A percentile compares a stretch with the other conserved stretches of the same genome.
These are phyloP conservation scores for Formica aserva DNA, from an alignment of 2,888 invertebrate genomes.

Conservation along the genomic window DNA sequence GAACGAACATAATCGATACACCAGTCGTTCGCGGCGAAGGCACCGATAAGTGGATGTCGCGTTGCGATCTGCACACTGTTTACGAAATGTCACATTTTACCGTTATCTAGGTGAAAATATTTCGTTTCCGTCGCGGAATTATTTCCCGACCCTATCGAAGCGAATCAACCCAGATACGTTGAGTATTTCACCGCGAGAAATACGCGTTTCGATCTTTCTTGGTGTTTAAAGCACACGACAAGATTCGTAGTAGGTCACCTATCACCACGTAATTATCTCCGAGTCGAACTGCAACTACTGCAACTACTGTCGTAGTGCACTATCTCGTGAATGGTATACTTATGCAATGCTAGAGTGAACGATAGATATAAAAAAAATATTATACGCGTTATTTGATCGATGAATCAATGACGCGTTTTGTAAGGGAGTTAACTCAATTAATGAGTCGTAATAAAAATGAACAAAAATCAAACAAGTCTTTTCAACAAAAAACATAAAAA, in stretches of 20 bases:
- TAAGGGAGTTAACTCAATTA: background rate
- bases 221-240: slow-evolving; percentile 13
- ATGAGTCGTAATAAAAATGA: background rate
- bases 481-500: background rate
- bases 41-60: slow-evolving; percentile 53
- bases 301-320: background rate
- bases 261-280: slow-evolving; percentile 38
- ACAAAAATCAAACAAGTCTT: background rate
- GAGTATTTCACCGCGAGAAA: background rate
- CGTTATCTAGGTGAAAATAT: background rate
- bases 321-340: slow-evolving; percentile 42
- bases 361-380: slow-evolving; percentile 24
- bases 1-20: slow-evolving; percentile 44
- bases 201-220: background rate
- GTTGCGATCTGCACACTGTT: slow-evolving; percentile 16
- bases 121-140: background rate
- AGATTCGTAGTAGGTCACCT: slow-evolving; percentile 45
- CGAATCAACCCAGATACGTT: slow-evolving; percentile 29
- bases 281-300: background rate
- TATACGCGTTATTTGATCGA: background rate
- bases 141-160: background rate
- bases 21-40: background rate
- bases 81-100: slow-evolving; percentile 7
- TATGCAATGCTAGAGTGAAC: slow-evolving; percentile 8
- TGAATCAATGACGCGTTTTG: slow-evolving; percentile 12